phyloP scores from a whole-genome alignment of 2,888 invertebrate genomes.

The Thumatha senex region DNA sequence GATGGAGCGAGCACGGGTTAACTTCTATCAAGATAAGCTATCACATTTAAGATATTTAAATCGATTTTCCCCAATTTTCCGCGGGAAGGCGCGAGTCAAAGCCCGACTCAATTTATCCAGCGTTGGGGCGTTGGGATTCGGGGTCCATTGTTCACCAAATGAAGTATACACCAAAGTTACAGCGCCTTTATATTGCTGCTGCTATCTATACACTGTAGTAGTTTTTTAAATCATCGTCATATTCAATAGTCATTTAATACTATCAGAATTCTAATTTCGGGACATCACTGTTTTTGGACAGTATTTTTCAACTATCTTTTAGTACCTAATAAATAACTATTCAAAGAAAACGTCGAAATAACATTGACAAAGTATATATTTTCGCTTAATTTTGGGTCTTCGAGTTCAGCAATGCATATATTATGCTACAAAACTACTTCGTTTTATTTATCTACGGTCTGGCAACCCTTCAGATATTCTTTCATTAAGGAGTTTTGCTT shows the following conservation, averaged over 20 bases:
- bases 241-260: constrained; percentile 22
- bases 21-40: constrained; percentile 74
- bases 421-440: neutral
- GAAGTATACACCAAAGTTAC: constrained; percentile 71
- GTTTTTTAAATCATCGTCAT: constrained; percentile 38
- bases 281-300: too few species aligned
- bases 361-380: too few species aligned
- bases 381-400: too few species aligned
- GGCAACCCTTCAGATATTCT: constrained; percentile 63
- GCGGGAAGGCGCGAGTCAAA: constrained; percentile 73
- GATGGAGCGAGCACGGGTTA: constrained; percentile 49
- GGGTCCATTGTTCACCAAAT: constrained; percentile 79
- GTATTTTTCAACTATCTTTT: too few species aligned
- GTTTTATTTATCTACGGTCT: constrained; percentile 2
- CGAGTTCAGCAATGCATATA: too few species aligned
- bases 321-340: too few species aligned
- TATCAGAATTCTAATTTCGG: too few species aligned
- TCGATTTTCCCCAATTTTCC: constrained; percentile 83
- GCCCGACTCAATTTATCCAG: constrained; percentile 79
- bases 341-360: too few species aligned
- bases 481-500: constrained; percentile 76
- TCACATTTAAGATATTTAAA: constrained; percentile 82
- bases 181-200: constrained; percentile 69
- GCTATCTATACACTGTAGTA: constrained; percentile 52
- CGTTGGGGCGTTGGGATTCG: constrained; percentile 65